A percentile compares a stretch with the other conserved stretches of the same genome.
Evolutionary conservation across 2,888 invertebrate genomes (phyloP).

Genomic region (Julus scandinavius): DNA sequence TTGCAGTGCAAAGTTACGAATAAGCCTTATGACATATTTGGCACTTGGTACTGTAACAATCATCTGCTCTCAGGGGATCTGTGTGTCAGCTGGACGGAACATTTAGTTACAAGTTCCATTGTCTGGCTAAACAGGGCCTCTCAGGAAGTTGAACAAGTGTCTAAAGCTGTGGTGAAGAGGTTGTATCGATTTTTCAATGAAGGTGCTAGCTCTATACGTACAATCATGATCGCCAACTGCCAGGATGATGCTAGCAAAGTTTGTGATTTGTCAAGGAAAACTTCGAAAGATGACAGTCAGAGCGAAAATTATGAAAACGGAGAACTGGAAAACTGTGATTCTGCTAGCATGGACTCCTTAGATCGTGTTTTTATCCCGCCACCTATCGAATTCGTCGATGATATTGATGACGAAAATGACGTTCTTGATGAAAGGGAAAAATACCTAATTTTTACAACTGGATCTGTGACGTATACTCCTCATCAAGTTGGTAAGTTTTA

Average conservation of each 20-base stretch:
- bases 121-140: slow-evolving; percentile 85
- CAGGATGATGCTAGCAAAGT: slow-evolving; percentile 60
- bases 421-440: slow-evolving; percentile 68
- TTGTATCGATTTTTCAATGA: slow-evolving; percentile 78
- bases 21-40: slow-evolving; percentile 88
- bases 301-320: slow-evolving; percentile 63
- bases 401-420: slow-evolving; percentile 68
- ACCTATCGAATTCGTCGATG: slow-evolving; percentile 74
- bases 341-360: neutral
- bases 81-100: slow-evolving; percentile 76
- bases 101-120: slow-evolving; percentile 72
- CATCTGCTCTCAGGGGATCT: slow-evolving; percentile 83
- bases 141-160: slow-evolving; percentile 81
- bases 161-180: slow-evolving; percentile 79
- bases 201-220: slow-evolving; percentile 31
- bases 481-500: slow-evolving; percentile 77
- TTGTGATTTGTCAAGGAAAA: neutral
- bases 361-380: neutral
- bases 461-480: slow-evolving; percentile 83
- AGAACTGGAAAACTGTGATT: slow-evolving; percentile 37
- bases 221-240: slow-evolving; percentile 77
- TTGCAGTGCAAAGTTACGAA: slow-evolving; percentile 80
- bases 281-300: neutral
- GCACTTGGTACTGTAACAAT: slow-evolving; percentile 87
- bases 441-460: slow-evolving; percentile 84